Base-by-base conservation (phyloP, 2,888 invertebrate genomes). In the Cinara cedri region DNA sequence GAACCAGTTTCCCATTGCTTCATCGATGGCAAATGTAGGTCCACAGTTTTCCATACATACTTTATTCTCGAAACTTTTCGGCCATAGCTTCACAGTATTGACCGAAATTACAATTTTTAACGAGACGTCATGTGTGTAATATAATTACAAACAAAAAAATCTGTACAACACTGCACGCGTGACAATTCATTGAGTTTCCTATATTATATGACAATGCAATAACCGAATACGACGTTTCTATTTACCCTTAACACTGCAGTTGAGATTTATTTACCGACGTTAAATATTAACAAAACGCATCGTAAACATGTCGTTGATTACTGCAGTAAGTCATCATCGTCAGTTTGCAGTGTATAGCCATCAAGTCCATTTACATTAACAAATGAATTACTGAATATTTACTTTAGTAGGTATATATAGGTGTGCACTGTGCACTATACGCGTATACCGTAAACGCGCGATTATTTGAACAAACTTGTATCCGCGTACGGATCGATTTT, bases 241-340 rank as follows among this genome's bases (percentile, higher is more conserved):
- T 68, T 68, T n/a, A n/a, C n/a, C n/a, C n/a, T 66, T 49, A 46
- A 26, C 10, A 21, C n/a, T 44, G n/a, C 26, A 24, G 21, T 66
- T 24, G 49, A 66, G 11, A 49, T 49, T 46, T n/a, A 26, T 49
- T 49, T 34, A 34, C 34, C 34, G 34, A 6, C 34, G 34, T 6
- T 6, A 34, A 34, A 51, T 51, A 51, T 68, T 68, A 68, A 68
- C 66, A 51, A 68, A 68, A 51, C 51, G n/a, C 26, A 26, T n/a
- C n/a, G 49, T 49, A 46, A 68, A 46, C 66, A 46, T 16, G 66
- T 26, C 26, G 49, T 68, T 68, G 49, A 68, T 68, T 26, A 34
- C 34, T 34, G 26, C 16, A 68, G 26, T 68, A 51, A 49, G 49
- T 26, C 34, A 34, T 34, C 34, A 34, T n/a, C n/a, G n/a, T 34